Evolutionary conservation across 2,113 vertebrate genomes (phyloP), one percentile per base, ranked within the genome.

Genomic region (Hypocryptadius cinnamomeus): DNA sequence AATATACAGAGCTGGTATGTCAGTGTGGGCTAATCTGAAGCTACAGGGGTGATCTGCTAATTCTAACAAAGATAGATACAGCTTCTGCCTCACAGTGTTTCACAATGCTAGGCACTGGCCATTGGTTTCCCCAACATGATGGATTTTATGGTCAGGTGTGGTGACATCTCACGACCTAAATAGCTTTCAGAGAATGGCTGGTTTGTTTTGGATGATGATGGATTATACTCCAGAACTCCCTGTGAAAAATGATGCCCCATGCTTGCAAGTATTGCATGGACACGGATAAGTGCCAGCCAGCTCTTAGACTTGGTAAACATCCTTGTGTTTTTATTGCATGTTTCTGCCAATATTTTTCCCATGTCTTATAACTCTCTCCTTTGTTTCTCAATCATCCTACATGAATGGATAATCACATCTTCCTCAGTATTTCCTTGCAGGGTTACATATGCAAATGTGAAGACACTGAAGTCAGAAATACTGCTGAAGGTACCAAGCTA

Each of bases 31-130:
- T 79, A 93, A 97, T 90, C 89, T 90, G 80, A 96, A 96, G 94
- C 70, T 90, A 79, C 64, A 78, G 83, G 87, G 59, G 64, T 3
- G 11, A 95, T 91, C 93, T 97, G 93, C 93, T 96, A 97, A 28
- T 85, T 85, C 56, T 97, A 98, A 95, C 94, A 91, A 97, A 97
- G 97, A 98, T 77, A 97, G 97, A 98, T 97, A 93, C 35, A 87
- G 69, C 74, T 85, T 68, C 60, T 80, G 53, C 30, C 79, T 87
- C 84, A 54, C 69, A 81, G 89, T 95, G 96, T 97, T 97, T 97
- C 14, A 30, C 79, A 93, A 79, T 30, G 35, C 47, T 37, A 93
- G 69, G 80, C 73, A 57, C 54, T 94, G 85, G 90, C 76, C 96
- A 85, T 27, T 95, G 95, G 85, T 93, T 95, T 96, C 60, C 88